Evolutionary conservation across 2,797 vertebrate species (phyloP).

Genomic region (Zalophus californianus): DNA sequence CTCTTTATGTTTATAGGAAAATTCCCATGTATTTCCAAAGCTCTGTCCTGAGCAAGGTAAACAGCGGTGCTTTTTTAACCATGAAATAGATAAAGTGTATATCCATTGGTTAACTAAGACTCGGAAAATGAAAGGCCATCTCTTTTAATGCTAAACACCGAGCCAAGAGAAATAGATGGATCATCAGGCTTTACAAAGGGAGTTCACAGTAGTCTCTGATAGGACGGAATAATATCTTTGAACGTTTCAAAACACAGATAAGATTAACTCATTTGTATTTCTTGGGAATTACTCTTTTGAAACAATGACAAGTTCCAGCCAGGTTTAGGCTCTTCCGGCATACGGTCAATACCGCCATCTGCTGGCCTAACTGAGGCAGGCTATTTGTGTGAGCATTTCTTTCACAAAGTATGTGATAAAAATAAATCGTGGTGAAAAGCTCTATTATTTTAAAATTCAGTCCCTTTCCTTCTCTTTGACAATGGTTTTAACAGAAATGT

Average conservation of each 20-base stretch:
- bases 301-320: conserved; percentile 60
- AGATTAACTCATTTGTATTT: conserved; percentile 84
- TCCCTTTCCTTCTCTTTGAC: not conserved
- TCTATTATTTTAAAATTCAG: not conserved
- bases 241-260: conserved; percentile 86
- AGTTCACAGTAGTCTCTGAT: conserved; percentile 75
- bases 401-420: not conserved
- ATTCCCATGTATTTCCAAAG: conserved; percentile 51
- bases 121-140: conserved; percentile 74
- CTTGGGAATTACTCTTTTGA: conserved; percentile 82
- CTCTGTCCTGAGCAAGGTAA: conserved; percentile 59
- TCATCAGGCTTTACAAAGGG: conserved; percentile 80
- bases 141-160: conserved; percentile 25
- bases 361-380: conserved; percentile 76
- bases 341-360: conserved; percentile 87
- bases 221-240: conserved; percentile 79
- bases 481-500: not conserved
- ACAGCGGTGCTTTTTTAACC: conserved; percentile 61
- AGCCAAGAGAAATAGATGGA: conserved; percentile 84
- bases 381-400: not conserved
- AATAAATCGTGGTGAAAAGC: not conserved
- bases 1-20: conserved; percentile 22
- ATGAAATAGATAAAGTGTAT: conserved; percentile 61
- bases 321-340: conserved; percentile 52
- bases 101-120: not conserved